Evolutionary conservation across 1,140 invertebrate genomes (phyloP).

Genomic region (Zaprionus taronus): DNA sequence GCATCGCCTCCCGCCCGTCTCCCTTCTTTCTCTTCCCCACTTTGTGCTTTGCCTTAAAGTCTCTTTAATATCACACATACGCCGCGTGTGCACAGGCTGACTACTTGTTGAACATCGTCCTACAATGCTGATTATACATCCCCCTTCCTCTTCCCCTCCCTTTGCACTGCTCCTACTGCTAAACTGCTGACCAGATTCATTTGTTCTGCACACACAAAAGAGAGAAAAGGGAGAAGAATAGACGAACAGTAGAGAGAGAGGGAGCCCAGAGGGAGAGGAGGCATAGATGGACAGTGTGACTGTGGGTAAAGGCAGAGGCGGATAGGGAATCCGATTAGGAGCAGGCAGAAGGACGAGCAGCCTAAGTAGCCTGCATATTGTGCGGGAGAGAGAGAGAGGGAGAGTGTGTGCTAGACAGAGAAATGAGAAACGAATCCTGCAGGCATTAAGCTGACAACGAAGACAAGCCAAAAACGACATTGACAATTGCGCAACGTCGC

Average conservation of each 20-base stretch:
- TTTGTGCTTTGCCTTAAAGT: constrained; percentile 30
- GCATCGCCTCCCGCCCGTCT: constrained; percentile 33
- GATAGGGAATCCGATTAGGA: constrained; percentile 27
- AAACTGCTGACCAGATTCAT: constrained; percentile 67
- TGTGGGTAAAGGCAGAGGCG: background rate
- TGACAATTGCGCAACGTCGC: constrained; percentile 41
- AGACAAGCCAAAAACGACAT: constrained; percentile 52
- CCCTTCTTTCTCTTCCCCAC: constrained; percentile 3
- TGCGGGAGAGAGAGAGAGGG: background rate
- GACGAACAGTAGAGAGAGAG: constrained; percentile 21
- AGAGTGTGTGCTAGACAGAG: background rate
- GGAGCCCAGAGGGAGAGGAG: background rate
- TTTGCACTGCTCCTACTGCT: constrained; percentile 15
- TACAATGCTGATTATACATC: constrained; percentile 42
- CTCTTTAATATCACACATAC: constrained; percentile 63
- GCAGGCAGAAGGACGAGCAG: constrained; percentile 14
- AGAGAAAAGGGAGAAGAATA: background rate
- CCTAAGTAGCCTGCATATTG: constrained; percentile 67
- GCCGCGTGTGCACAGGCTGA: constrained; percentile 35
- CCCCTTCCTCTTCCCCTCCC: background rate
- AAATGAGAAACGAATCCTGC: constrained; percentile 73
- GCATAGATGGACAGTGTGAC: constrained; percentile 26
- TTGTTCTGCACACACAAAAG: constrained; percentile 33
- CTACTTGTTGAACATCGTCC: constrained; percentile 66
- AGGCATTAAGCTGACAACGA: constrained; percentile 68